These are phyloP conservation scores for Myotis myotis DNA, from an alignment of 2,797 vertebrate species.

Conservation along the genomic window DNA sequence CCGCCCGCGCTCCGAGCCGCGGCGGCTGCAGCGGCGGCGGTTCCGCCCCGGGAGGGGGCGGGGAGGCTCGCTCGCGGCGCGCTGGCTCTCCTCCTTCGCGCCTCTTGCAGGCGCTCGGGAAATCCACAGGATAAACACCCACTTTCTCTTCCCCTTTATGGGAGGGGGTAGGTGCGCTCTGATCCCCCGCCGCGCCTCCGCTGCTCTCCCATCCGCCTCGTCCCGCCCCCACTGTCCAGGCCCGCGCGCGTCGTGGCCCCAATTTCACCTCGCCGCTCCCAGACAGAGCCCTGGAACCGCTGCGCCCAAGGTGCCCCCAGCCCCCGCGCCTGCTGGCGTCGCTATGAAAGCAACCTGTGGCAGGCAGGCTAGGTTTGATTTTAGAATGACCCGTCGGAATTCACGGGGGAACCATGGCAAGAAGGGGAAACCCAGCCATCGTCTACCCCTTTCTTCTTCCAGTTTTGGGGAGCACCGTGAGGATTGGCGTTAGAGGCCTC, in stretches of 20 bases:
- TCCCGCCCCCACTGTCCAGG: not conserved
- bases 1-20: conserved; percentile 52
- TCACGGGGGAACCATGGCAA: not conserved
- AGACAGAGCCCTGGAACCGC: not conserved
- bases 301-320: not conserved
- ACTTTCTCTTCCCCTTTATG: conserved; percentile 72
- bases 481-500: not conserved
- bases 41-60: conserved; percentile 34
- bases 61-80: conserved; percentile 44
- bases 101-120: conserved; percentile 68
- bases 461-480: not conserved
- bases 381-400: not conserved
- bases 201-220: not conserved
- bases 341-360: conserved; percentile 22
- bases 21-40: not conserved
- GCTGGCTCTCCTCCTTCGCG: conserved; percentile 54
- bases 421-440: not conserved
- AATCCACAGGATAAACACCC: conserved; percentile 75
- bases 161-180: not conserved
- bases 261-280: not conserved
- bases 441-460: not conserved
- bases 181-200: conserved; percentile 12
- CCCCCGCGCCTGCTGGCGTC: not conserved
- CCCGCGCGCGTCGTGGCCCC: not conserved
- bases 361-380: not conserved